Conservation (phyloP, 2,113 vertebrate genomes). For the Pogona vitticeps region DNA sequence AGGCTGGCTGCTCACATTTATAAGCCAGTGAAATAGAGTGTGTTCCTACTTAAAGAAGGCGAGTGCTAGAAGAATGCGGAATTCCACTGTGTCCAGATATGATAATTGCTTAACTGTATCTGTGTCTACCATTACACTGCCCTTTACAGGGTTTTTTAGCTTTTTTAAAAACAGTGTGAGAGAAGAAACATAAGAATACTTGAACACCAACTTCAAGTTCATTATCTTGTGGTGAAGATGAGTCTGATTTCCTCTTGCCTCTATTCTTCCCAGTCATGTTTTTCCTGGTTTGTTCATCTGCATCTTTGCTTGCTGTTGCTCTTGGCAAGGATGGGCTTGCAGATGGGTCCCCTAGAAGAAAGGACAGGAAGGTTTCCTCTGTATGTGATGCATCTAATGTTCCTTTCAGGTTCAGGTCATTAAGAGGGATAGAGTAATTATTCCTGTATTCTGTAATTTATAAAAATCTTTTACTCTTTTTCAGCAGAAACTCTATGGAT, state of each 20-base stretch:
- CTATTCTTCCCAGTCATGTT: conserved; percentile 90
- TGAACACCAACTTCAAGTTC: conserved; percentile 87
- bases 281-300: conserved; percentile 88
- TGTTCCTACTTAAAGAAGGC: background rate
- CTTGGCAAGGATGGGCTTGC: conserved; percentile 74
- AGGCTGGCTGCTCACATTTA: background rate
- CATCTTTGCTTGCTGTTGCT: conserved; percentile 82
- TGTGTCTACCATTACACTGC: too few relatives aligned
- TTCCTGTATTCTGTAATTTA: too few relatives aligned
- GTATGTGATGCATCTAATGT: background rate
- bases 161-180: background rate
- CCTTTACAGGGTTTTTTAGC: background rate
- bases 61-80: background rate
- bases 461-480: too few relatives aligned
- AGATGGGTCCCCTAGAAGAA: conserved; percentile 70
- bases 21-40: background rate
- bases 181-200: background rate
- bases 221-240: conserved; percentile 82
- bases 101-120: background rate
- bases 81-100: background rate
- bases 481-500: too few relatives aligned
- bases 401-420: too few relatives aligned
- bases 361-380: background rate
- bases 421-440: too few relatives aligned
- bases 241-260: conserved; percentile 91